Evolutionary conservation across 2,797 vertebrate genomes (phyloP), one percentile per base, ranked within the genome.

Genomic region (Oryzias sinensis): DNA sequence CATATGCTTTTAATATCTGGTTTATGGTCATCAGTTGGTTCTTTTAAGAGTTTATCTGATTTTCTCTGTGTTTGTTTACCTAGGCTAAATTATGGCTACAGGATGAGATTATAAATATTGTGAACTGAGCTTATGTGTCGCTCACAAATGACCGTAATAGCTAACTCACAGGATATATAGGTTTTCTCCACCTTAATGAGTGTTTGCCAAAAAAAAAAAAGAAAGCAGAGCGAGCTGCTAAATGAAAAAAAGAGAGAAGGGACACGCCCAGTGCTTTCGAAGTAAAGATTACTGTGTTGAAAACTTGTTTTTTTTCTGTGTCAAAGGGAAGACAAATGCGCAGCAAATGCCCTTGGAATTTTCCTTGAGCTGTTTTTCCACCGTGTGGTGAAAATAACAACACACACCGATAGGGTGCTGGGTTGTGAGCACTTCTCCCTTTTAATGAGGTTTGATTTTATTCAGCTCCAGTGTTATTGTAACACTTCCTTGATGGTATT

Each of bases 261-360:
- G 80, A 83, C 77, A 85, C 70, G 72, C 79, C 77, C 78, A 61
- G 64, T 7, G 67, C 67, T 77, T 71, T 76, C 72, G 69, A 62
- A 85, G 79, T 66, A 59, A 79, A 79, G 67, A 86, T 82, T 77
- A 79, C 68, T 75, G 62, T 59, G 75, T 62, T 77, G 79, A 83
- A 65, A 79, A 81, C 60, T 59, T 76, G 72, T 81, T 81, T 81
- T 37, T 33, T 51, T 63, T 64, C 45, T 43, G 59, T 74, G 85
- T 74, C 76, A 80, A 57, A 65, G 58, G 63, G 70, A 81, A 84
- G 81, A 88, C 79, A 87, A 85, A 87, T 81, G 80, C 78, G 76
- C 72, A 81, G 81, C 76, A 85, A 85, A 87, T 74, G 80, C 70
- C 80, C 72, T 84, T 86, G 82, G 81, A 84, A 83, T 81, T 82